Evolutionary conservation across 1,140 invertebrate species (phyloP).

Genomic region (Pantala flavescens): DNA sequence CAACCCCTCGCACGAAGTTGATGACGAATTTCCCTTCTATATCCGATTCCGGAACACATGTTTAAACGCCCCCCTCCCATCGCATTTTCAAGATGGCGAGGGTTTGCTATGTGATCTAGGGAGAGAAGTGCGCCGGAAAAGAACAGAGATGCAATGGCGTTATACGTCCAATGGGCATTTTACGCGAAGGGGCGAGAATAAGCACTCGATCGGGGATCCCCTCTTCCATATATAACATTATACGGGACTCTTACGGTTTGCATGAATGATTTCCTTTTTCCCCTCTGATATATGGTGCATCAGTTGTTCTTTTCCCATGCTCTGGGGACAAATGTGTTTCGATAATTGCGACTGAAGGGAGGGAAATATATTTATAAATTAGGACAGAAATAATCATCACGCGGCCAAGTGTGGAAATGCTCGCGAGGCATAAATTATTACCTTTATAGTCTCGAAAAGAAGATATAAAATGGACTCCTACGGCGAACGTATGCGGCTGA

Average conservation of each 20-base stretch:
- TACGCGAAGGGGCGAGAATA: neutral
- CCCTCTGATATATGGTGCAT: neutral
- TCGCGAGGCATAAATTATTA: too few relatives aligned
- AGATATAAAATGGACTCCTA: too few relatives aligned
- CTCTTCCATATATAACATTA: too few relatives aligned
- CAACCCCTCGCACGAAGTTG: neutral
- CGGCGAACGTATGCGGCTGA: too few relatives aligned
- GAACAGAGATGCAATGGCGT: neutral
- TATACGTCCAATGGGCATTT: neutral
- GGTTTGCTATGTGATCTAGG: neutral
- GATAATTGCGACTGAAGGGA: neutral
- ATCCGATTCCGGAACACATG: neutral
- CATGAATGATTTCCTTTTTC: neutral
- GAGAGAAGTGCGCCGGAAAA: neutral
- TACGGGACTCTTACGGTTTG: neutral
- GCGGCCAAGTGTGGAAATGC: too few relatives aligned
- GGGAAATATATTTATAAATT: neutral
- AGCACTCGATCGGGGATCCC: neutral
- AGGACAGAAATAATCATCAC: too few relatives aligned
- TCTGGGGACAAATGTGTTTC: neutral
- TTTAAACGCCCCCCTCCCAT: neutral
- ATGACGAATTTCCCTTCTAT: neutral
- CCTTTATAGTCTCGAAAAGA: too few relatives aligned
- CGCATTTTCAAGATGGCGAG: neutral
- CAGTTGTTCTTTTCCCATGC: slow-evolving; percentile 4